Evolutionary conservation across 2,113 vertebrate genomes (phyloP).

Genomic region (Myrmecobius fasciatus): DNA sequence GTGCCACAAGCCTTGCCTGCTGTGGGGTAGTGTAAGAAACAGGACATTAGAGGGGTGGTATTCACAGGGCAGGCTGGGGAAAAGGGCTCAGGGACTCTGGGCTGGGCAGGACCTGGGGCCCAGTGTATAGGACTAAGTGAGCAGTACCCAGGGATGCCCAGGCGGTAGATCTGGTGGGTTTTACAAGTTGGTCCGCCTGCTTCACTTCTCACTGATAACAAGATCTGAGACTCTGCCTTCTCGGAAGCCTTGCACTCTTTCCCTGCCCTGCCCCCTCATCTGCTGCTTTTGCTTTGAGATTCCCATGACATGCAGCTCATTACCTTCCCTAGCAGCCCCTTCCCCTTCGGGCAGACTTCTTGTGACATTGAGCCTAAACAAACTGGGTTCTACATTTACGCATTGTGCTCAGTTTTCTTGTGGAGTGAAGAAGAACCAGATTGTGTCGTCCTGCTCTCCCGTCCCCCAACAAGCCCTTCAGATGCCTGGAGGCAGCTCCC

Average conservation of each 20-base stretch:
- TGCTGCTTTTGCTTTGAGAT: not conserved
- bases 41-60: not conserved
- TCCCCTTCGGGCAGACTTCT: not conserved
- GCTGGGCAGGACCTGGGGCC: not conserved
- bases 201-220: not conserved
- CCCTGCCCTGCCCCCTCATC: not conserved
- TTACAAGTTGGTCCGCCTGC: not conserved
- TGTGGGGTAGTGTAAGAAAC: not conserved
- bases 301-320: not conserved
- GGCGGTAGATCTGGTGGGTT: not conserved
- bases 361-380: not conserved
- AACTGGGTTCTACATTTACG: not conserved
- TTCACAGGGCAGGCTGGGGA: not conserved
- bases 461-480: not conserved
- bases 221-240: not conserved
- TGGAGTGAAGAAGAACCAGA: not conserved
- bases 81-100: not conserved
- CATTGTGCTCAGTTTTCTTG: not conserved
- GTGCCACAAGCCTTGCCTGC: not conserved
- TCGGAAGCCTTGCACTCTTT: not conserved
- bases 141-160: not conserved
- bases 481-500: not conserved
- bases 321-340: not conserved
- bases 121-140: not conserved
- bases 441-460: not conserved